Evolutionary conservation across 2,888 invertebrate species (phyloP), one percentile per base, ranked within the genome.

Genomic region (Pogonocherus hispidulus): DNA sequence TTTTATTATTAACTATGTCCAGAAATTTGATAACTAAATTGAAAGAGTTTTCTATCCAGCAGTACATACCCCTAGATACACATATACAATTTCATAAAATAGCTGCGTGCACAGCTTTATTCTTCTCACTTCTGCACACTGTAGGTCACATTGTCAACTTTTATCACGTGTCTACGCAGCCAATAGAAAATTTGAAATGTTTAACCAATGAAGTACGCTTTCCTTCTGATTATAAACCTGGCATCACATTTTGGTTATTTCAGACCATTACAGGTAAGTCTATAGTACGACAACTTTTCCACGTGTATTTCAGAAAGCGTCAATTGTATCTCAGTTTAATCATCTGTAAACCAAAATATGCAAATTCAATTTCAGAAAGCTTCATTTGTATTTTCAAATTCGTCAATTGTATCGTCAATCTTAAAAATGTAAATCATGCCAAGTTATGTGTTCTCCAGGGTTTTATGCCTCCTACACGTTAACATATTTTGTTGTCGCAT

Each of bases 31-130:
- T 98, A 67, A 98, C 98, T 0, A 96, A 97, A 83, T 87, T 98
- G 3, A 95, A 98, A 86, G 97, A 97, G 82, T 96, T 96, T 80
- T 94, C 96, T 52, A 91, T 97, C 60, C 97, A 97, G 78, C 96
- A 97, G 81, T 97, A 96, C 85, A 95, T 97, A 65, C 97, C 97
- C 0, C 85, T 97, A 19, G 98, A 98, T 84, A 94, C 97, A 0
- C 96, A 98, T 80, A 97, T 98, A 63, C 97, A 96, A 81, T 98
- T 98, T 84, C 98, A 98, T 85, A 98, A 98, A 87, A 97, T 98
- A 63, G 96, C 96, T 0, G 98, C 98, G 0, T 94, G 96, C 78
- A 98, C 98, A 0, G 97, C 96, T 0, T 87, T 97, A 0, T 96
- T 98, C 86, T 98, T 98, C 86, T 95, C 97, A 0, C 87, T 97